These are phyloP conservation scores for Tetrax tetrax DNA, from an alignment of 2,113 vertebrate species.

Conservation along the genomic window DNA sequence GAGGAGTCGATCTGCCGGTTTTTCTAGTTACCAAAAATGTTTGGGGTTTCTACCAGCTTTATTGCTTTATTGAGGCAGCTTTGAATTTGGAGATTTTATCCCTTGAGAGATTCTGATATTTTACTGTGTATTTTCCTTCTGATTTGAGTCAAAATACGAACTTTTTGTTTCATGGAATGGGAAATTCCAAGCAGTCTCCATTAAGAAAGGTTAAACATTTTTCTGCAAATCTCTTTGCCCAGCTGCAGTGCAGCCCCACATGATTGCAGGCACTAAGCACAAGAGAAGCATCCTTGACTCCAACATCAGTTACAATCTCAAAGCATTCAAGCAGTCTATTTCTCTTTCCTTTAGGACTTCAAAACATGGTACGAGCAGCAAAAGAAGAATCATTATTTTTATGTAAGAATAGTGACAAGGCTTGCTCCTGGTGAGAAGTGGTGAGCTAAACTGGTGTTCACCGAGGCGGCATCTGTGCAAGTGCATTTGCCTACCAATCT, in stretches of 20 bases:
- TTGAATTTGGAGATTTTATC: neutral
- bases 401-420: neutral
- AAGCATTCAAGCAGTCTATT: neutral
- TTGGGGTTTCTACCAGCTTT: neutral
- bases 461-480: fast-evolving
- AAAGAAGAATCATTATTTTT: neutral
- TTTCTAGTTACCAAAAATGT: neutral
- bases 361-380: neutral
- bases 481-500: neutral
- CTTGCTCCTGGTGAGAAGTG: neutral
- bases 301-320: neutral
- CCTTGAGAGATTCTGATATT: neutral
- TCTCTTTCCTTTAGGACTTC: neutral
- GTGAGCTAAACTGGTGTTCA: neutral
- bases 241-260: neutral
- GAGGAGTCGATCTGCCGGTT: neutral
- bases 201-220: neutral
- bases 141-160: neutral
- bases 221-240: neutral
- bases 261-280: neutral
- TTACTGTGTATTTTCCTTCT: neutral
- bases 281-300: neutral
- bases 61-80: neutral
- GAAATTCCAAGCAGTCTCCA: neutral
- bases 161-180: neutral